Percentiles rank a stretch among this genome's conserved stretches.
Evolutionary conservation across 2,113 vertebrate genomes (phyloP).

Genomic region (Cyprichromis sp.): DNA sequence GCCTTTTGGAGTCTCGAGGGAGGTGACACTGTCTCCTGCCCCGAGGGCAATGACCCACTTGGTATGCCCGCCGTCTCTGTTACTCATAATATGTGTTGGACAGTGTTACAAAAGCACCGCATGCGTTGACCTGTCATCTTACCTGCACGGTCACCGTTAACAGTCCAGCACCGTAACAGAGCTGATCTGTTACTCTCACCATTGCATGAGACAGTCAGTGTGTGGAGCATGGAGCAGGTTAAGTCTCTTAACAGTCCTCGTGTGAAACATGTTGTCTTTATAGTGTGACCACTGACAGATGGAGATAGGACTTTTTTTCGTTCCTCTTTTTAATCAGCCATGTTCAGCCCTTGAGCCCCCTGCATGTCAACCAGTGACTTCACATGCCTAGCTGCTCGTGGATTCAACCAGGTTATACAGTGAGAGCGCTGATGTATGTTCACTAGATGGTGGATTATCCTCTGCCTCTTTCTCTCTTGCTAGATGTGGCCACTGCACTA

Average conservation of each 20-base stretch:
- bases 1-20: constrained; percentile 76
- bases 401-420: constrained; percentile 23
- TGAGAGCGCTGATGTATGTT: not conserved
- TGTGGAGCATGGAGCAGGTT: constrained; percentile 10
- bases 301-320: constrained; percentile 46
- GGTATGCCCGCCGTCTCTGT: constrained; percentile 10
- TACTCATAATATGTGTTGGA: constrained; percentile 19
- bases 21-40: constrained; percentile 66
- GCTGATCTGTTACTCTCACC: not conserved
- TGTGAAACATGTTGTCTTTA: constrained; percentile 38
- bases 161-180: not conserved
- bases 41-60: constrained; percentile 55
- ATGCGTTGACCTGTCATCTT: constrained; percentile 42
- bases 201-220: constrained; percentile 15
- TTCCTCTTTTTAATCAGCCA: constrained; percentile 47
- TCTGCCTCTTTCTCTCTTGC: not conserved
- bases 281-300: constrained; percentile 54
- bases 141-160: not conserved
- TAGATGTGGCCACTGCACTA: constrained; percentile 65
- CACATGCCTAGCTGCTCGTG: constrained; percentile 23
- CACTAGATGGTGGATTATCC: not conserved
- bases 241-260: constrained; percentile 55
- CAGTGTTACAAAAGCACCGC: constrained; percentile 36
- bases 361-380: constrained; percentile 43
- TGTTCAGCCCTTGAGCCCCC: constrained; percentile 50